A percentile compares a stretch with the other conserved stretches of the same genome.
Conservation (phyloP, 1,140 invertebrate species). For the Orchestia grillus region DNA sequence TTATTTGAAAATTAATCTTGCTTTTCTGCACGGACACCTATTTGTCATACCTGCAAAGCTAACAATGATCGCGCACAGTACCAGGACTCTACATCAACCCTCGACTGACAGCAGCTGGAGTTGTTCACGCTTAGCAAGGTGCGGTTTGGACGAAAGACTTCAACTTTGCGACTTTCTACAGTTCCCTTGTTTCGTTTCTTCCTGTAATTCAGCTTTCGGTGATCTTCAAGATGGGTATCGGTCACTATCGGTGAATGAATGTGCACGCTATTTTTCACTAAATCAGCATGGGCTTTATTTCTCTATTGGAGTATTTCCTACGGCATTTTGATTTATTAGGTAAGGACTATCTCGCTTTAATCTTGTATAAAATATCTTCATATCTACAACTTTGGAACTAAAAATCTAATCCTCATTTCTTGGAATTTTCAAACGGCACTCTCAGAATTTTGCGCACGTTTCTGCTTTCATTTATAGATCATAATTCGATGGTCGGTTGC, state of each 20-base stretch:
- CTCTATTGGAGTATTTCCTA: background rate
- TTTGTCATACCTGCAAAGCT: constrained; percentile 11
- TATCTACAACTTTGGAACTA: no score
- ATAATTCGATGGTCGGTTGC: background rate
- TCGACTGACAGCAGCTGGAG: constrained; percentile 15
- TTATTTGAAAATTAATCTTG: background rate
- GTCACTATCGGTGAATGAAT: background rate
- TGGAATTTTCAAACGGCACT: no score
- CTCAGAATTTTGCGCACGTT: background rate
- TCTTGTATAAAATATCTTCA: no score
- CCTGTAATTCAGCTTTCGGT: background rate
- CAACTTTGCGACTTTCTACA: background rate
- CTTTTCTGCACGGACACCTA: background rate
- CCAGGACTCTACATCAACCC: constrained; percentile 53
- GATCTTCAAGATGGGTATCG: background rate
- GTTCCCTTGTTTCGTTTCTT: background rate
- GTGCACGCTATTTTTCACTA: no score
- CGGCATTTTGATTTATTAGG: background rate
- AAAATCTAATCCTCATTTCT: background rate
- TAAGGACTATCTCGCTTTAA: no score
- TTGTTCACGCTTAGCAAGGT: background rate
- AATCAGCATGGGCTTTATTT: no score
- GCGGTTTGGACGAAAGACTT: background rate
- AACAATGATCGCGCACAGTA: constrained; percentile 46
- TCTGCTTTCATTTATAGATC: background rate